phyloP scores from a whole-genome alignment of 2,888 invertebrate genomes.

The Dioctria linearis region DNA sequence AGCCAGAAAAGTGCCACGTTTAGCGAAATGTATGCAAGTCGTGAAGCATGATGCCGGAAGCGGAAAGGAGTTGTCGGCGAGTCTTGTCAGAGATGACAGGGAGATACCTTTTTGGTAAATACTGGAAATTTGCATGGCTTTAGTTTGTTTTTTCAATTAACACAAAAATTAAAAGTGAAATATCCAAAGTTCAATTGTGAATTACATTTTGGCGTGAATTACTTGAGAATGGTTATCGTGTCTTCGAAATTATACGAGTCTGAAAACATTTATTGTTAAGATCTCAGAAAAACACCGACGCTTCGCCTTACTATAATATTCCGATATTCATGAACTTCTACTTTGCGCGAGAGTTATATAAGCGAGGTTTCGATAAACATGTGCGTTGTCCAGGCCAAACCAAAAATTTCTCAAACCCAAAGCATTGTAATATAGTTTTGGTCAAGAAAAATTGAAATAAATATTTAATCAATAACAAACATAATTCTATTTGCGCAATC shows the following conservation, averaged over 20 bases:
- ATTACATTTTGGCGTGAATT: constrained; percentile 86
- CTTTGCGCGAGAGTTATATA: constrained; percentile 78
- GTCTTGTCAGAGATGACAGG: too few relatives aligned
- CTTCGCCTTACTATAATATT: constrained; percentile 78
- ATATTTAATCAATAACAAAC: too few relatives aligned
- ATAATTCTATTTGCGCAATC: too few relatives aligned
- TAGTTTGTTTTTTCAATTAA: constrained; percentile 73
- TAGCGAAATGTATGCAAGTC: too few relatives aligned
- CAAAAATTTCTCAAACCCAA: too few relatives aligned
- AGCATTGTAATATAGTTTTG: too few relatives aligned
- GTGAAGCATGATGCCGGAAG: too few relatives aligned
- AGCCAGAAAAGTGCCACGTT: too few relatives aligned
- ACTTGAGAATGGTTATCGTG: constrained; percentile 81
- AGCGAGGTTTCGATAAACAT: constrained; percentile 77
- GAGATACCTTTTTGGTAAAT: too few relatives aligned
- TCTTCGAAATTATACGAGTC: constrained; percentile 81
- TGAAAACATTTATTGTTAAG: constrained; percentile 79
- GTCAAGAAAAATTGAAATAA: too few relatives aligned
- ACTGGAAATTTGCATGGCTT: too few relatives aligned
- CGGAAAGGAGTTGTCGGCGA: too few relatives aligned
- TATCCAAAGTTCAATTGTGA: constrained; percentile 83
- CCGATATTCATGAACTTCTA: constrained; percentile 85
- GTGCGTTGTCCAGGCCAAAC: constrained; percentile 78
- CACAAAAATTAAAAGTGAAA: constrained; percentile 76
- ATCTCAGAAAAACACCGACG: constrained; percentile 74